Evolutionary conservation across 1,140 invertebrate species (phyloP).

Genomic region (Hypsibius dujardini): DNA sequence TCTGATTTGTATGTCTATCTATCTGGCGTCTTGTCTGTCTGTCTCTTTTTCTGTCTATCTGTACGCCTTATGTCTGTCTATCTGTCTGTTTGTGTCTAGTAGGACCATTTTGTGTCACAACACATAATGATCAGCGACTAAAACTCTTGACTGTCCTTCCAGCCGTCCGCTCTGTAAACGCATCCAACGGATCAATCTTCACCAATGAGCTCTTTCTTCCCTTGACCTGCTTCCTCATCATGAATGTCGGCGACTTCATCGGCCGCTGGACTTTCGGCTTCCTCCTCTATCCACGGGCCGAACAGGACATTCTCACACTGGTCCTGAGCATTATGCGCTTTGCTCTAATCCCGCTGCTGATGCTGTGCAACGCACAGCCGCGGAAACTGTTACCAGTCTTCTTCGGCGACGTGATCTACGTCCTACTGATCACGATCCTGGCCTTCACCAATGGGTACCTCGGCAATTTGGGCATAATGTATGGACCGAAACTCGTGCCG

Average conservation of each 20-base stretch:
- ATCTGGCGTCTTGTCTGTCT: background rate
- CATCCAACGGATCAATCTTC: slow-evolving; percentile 29
- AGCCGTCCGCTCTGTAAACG: slow-evolving; percentile 29
- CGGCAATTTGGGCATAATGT: slow-evolving; percentile 63
- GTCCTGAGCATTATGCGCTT: slow-evolving; percentile 46
- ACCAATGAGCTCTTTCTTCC: slow-evolving; percentile 69
- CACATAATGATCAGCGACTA: too few species aligned
- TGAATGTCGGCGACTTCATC: slow-evolving; percentile 69
- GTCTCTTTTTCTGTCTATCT: slow-evolving; percentile 44
- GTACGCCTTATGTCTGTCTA: slow-evolving; percentile 64
- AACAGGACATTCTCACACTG: slow-evolving; percentile 35
- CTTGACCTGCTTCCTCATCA: slow-evolving; percentile 70
- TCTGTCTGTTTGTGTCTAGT: slow-evolving; percentile 46
- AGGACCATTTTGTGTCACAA: too few species aligned
- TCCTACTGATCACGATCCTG: slow-evolving; percentile 59
- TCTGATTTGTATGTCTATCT: too few species aligned
- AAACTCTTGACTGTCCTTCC: background rate
- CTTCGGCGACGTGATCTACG: slow-evolving; percentile 61
- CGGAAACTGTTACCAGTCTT: slow-evolving; percentile 53
- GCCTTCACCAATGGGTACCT: slow-evolving; percentile 74
- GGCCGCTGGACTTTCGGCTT: slow-evolving; percentile 56
- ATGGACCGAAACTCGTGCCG: slow-evolving; percentile 56
- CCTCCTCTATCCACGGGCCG: slow-evolving; percentile 44
- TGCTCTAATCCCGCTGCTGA: slow-evolving; percentile 57
- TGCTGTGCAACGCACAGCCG: slow-evolving; percentile 70